Conservation (phyloP, 1,140 invertebrate genomes). For the Drosophila setifemur region DNA sequence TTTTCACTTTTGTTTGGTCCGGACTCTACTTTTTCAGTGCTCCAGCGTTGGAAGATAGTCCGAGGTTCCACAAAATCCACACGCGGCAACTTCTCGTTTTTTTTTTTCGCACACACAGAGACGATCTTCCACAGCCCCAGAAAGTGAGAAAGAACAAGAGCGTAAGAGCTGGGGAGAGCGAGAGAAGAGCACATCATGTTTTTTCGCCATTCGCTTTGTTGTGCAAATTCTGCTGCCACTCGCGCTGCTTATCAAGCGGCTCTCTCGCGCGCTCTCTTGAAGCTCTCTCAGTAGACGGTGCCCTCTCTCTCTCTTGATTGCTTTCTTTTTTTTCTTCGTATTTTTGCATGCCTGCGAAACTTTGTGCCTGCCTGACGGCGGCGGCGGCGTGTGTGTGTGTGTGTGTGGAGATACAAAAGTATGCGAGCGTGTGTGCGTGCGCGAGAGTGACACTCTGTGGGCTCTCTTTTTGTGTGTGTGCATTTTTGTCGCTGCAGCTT, state of each 20-base stretch:
- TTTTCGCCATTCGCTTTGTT: constrained; percentile 70
- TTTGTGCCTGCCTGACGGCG: constrained; percentile 8
- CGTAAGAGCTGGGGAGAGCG: constrained; percentile 16
- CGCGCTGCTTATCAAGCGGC: constrained; percentile 52
- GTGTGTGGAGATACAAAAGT: constrained; percentile 26
- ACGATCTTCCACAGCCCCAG: constrained; percentile 56
- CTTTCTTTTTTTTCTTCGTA: constrained; percentile 37
- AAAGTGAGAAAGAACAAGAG: constrained; percentile 14
- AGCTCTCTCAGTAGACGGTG: constrained; percentile 8
- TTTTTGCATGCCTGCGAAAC: constrained; percentile 40
- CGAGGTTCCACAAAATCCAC: constrained; percentile 47
- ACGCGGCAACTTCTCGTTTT: constrained; percentile 50
- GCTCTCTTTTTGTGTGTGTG: constrained; percentile 55
- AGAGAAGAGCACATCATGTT: constrained; percentile 31
- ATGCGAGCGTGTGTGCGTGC: constrained; percentile 41
- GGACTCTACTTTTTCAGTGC: constrained; percentile 16
- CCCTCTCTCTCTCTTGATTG: constrained; percentile 7
- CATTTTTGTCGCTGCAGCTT: constrained; percentile 78
- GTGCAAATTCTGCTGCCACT: constrained; percentile 76
- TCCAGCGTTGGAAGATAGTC: constrained; percentile 31
- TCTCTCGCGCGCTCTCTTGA: constrained; percentile 4
- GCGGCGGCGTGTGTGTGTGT: too few species aligned
- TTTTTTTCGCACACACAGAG: constrained; percentile 42
- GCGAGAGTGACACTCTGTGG: constrained; percentile 58
- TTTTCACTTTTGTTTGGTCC: constrained; percentile 60